Percentiles rank a stretch among this genome's conserved stretches.
These are phyloP conservation scores for Hemiscyllium ocellatum DNA, from an alignment of 2,113 vertebrate species.

Conservation along the genomic window DNA sequence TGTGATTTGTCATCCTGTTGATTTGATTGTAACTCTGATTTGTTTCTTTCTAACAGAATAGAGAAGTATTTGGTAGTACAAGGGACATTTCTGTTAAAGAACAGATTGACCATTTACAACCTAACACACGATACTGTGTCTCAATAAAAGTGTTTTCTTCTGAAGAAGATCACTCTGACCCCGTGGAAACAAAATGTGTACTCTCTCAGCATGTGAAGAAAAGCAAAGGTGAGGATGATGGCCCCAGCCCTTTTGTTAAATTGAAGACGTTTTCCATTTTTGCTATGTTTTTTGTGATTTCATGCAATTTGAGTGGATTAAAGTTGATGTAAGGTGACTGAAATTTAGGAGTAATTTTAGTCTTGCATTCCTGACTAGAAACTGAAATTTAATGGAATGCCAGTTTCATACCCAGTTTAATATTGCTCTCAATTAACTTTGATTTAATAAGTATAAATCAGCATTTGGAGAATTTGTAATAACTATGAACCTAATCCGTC, in stretches of 20 bases:
- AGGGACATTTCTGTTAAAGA: background rate
- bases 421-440: background rate
- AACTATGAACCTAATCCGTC: background rate
- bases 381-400: background rate
- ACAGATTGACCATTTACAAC: background rate
- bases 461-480: background rate
- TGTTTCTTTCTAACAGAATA: background rate
- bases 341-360: background rate
- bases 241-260: background rate
- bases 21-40: background rate
- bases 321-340: background rate
- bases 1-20: background rate
- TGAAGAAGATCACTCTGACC: background rate
- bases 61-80: background rate
- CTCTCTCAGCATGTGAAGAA: background rate
- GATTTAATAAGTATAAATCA: background rate
- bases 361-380: background rate
- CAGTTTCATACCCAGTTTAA: background rate
- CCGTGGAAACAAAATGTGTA: conserved; percentile 17
- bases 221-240: background rate
- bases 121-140: background rate
- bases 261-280: background rate
- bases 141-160: background rate
- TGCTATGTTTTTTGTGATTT: background rate
- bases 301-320: background rate